These are phyloP conservation scores for Drosophila lacteicornis DNA, from an alignment of 1,140 invertebrate species.

Conservation along the genomic window DNA sequence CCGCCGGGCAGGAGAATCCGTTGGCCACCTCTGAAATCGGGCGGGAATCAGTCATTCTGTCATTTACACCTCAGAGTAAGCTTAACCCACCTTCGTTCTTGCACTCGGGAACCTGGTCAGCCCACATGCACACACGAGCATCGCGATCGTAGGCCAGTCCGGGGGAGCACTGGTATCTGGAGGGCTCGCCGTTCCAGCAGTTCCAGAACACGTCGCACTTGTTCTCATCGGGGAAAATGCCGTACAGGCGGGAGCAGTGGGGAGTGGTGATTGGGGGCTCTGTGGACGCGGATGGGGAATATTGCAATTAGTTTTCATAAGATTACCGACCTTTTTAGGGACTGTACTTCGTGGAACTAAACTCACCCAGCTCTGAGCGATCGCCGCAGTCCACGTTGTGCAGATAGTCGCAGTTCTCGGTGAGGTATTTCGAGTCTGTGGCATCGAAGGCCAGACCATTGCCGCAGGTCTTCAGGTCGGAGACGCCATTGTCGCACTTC, in stretches of 20 bases:
- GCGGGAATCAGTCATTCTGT: background rate
- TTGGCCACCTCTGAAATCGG: slow-evolving; percentile 91
- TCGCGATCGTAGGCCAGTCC: slow-evolving; percentile 97
- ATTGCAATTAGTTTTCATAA: background rate
- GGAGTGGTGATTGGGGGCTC: slow-evolving; percentile 94
- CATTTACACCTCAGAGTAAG: rapidly evolving
- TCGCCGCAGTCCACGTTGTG: slow-evolving; percentile 98
- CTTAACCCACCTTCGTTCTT: slow-evolving; percentile 90
- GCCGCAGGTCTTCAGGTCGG: slow-evolving; percentile 96
- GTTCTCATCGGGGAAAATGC: slow-evolving; percentile 94
- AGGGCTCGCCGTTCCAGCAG: slow-evolving; percentile 97
- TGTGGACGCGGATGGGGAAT: slow-evolving; percentile 75
- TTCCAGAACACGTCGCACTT: slow-evolving; percentile 98
- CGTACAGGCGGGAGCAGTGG: slow-evolving; percentile 94
- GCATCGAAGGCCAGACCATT: slow-evolving; percentile 97
- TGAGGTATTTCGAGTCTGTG: slow-evolving; percentile 93
- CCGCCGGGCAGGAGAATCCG: slow-evolving; percentile 94
- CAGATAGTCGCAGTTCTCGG: slow-evolving; percentile 97
- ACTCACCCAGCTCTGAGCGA: slow-evolving; percentile 92
- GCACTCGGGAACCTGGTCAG: slow-evolving; percentile 96
- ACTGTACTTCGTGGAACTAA: too few species aligned
- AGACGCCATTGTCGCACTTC: slow-evolving; percentile 95
- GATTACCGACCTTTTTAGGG: background rate
- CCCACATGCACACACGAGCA: slow-evolving; percentile 97
- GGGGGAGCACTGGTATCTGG: slow-evolving; percentile 96